Evolutionary conservation across 92 coral and sea anemone genomes (phyloP).

Genomic region (Muricea muricata): DNA sequence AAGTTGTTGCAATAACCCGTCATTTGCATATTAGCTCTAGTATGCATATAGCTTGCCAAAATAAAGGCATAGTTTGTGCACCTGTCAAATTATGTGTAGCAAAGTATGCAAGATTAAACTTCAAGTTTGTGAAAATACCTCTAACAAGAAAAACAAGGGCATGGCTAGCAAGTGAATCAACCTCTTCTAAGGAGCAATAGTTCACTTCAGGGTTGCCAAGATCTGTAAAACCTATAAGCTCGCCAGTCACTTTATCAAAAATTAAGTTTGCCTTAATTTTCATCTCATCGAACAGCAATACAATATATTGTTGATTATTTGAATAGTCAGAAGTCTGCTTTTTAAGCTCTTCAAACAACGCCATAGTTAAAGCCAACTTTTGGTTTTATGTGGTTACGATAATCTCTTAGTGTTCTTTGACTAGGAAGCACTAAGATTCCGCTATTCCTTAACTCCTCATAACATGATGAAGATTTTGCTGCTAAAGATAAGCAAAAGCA

Average conservation of each 20-base stretch:
- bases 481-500: conserved; percentile 66
- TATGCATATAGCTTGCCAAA: conserved; percentile 64
- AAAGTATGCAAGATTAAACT: conserved; percentile 21
- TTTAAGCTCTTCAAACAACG: conserved; percentile 45
- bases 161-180: conserved; percentile 66
- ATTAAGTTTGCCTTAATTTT: conserved; percentile 60
- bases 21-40: conserved; percentile 53
- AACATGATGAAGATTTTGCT: conserved; percentile 69
- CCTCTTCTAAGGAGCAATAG: conserved; percentile 56
- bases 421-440: conserved; percentile 63
- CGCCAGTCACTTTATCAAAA: conserved; percentile 66
- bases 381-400: conserved; percentile 57
- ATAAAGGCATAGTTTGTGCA: conserved; percentile 52
- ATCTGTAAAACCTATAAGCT: conserved; percentile 69
- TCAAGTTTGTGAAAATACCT: conserved; percentile 10
- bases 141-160: conserved; percentile 56
- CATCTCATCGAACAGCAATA: conserved; percentile 74
- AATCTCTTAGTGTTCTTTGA: conserved; percentile 62
- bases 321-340: conserved; percentile 55
- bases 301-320: conserved; percentile 69
- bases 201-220: conserved; percentile 72
- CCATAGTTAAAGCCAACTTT: conserved; percentile 65
- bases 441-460: conserved; percentile 70
- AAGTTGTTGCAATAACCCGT: conserved; percentile 59
- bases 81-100: conserved; percentile 64